Conservation (phyloP, 2,797 vertebrate genomes). For the Peromyscus eremicus region DNA sequence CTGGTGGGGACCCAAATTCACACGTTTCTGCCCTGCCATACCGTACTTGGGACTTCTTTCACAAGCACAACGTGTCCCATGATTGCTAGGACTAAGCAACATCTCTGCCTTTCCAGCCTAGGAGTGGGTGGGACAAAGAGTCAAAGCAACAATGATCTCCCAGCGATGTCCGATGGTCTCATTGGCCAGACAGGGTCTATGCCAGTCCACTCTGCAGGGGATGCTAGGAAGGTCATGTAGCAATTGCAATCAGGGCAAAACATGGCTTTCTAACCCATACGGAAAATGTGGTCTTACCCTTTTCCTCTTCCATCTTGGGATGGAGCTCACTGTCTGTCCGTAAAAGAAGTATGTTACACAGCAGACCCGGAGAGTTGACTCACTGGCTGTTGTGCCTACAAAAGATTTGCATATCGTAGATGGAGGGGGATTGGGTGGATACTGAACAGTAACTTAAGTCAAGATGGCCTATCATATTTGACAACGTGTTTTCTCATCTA, state of each 20-base stretch:
- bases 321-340: background rate
- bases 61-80: background rate
- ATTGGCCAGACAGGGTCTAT: background rate
- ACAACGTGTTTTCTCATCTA: conserved; percentile 22
- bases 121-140: background rate
- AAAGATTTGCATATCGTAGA: background rate
- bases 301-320: background rate
- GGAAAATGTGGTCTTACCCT: background rate
- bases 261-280: background rate
- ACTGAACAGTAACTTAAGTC: background rate
- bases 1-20: background rate
- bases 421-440: background rate
- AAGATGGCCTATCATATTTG: conserved; percentile 21
- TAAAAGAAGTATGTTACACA: background rate
- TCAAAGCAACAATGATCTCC: background rate
- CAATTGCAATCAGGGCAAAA: background rate
- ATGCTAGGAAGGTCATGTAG: background rate
- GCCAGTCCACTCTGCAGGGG: background rate
- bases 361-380: background rate
- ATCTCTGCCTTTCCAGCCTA: background rate
- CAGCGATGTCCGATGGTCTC: background rate
- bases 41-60: background rate
- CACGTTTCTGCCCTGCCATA: background rate
- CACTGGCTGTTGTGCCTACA: background rate
- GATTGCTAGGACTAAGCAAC: background rate